phyloP scores from a whole-genome alignment of 2,888 invertebrate genomes.

The Pharmacophagus antenor region DNA sequence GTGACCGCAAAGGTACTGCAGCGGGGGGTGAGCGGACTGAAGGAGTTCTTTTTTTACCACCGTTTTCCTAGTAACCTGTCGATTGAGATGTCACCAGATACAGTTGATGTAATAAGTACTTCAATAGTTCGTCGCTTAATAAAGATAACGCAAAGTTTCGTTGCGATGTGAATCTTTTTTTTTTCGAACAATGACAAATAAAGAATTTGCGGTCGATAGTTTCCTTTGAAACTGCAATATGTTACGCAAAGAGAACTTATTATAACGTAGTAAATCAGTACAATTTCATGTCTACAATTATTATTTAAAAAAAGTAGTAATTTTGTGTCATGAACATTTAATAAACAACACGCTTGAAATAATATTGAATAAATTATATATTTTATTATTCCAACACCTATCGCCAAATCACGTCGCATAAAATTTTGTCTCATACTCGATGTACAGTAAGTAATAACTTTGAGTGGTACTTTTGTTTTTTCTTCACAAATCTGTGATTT shows the following conservation, averaged over 20 bases:
- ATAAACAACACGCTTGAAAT: no score
- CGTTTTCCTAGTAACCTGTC: slow-evolving; percentile 62
- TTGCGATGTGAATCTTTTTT: slow-evolving; percentile 42
- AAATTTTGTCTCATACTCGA: no score
- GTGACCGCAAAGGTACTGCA: slow-evolving; percentile 69
- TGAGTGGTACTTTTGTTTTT: no score
- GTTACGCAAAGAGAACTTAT: background rate
- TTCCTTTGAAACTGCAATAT: slow-evolving; percentile 10
- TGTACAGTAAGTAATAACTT: no score
- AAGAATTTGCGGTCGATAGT: slow-evolving; percentile 44
- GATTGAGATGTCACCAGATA: slow-evolving; percentile 53
- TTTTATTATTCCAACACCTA: no score
- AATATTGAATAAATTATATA: no score
- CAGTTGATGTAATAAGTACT: slow-evolving; percentile 35
- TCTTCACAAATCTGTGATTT: no score
- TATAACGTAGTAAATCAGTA: background rate
- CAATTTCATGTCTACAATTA: no score
- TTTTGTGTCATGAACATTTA: no score
- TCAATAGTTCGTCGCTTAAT: slow-evolving; percentile 35
- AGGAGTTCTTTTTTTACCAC: slow-evolving; percentile 36
- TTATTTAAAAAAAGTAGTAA: no score
- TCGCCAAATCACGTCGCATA: no score
- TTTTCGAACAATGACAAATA: slow-evolving; percentile 40
- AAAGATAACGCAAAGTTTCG: slow-evolving; percentile 43
- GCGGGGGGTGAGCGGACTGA: slow-evolving; percentile 65